These are phyloP conservation scores for Chiloscyllium plagiosum DNA, from an alignment of 2,113 vertebrate genomes.

Conservation along the genomic window DNA sequence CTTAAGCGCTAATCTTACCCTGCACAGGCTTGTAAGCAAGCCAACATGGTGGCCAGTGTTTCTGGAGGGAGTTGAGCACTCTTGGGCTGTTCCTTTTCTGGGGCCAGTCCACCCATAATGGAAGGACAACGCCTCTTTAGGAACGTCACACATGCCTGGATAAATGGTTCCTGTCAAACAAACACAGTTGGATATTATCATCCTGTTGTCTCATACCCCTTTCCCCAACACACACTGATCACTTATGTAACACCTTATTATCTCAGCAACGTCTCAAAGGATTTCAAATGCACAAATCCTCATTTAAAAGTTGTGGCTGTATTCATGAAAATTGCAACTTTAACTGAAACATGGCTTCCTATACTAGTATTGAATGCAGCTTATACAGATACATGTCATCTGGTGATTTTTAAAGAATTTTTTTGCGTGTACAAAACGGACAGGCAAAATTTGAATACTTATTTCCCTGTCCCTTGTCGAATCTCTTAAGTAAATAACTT, in stretches of 20 bases:
- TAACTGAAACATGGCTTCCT: no score
- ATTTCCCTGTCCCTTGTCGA: no score
- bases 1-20: conserved; percentile 63
- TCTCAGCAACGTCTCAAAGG: no score
- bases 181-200: conserved; percentile 36
- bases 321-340: no score
- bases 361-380: no score
- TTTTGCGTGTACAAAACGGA: no score
- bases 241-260: neutral
- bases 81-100: conserved; percentile 97
- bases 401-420: no score
- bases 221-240: neutral
- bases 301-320: no score
- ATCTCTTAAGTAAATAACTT: no score
- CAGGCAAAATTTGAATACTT: no score
- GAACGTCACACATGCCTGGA: conserved; percentile 97
- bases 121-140: conserved; percentile 95
- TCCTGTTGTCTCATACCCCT: neutral
- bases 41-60: conserved; percentile 92
- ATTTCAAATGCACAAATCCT: neutral
- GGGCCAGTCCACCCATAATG: conserved; percentile 91
- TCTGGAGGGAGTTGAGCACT: conserved; percentile 96
- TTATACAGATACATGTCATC: no score
- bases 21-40: conserved; percentile 91
- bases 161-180: conserved; percentile 82